Evolutionary conservation across 2,888 invertebrate species (phyloP).

Genomic region (Philopedon plagiatum): DNA sequence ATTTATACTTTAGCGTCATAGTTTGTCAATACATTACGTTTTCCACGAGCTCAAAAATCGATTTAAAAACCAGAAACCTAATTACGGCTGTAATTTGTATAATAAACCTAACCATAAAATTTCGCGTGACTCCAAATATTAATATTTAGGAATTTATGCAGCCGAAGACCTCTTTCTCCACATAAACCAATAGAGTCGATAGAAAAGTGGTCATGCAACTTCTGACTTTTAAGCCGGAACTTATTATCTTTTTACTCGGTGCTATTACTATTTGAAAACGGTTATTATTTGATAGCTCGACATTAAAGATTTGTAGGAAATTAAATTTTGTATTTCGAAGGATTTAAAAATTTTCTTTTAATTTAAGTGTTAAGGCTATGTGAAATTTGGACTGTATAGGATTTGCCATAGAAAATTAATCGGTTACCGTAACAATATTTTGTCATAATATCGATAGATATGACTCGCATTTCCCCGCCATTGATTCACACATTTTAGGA

Average conservation of each 20-base stretch:
- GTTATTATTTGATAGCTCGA: background rate
- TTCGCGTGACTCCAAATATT: slow-evolving; percentile 27
- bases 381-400: no score
- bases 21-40: no score
- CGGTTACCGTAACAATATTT: no score
- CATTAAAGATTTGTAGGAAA: background rate
- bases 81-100: background rate
- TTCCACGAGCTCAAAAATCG: background rate
- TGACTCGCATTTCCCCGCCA: no score
- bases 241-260: background rate
- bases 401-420: no score
- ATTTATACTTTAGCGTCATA: no score
- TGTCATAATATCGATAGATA: no score
- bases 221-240: slow-evolving; percentile 14
- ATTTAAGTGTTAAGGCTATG: no score
- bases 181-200: slow-evolving; percentile 1
- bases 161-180: background rate
- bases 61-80: background rate
- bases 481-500: no score
- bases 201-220: slow-evolving; percentile 20
- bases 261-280: background rate
- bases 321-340: no score
- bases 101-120: background rate
- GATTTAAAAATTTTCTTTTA: no score
- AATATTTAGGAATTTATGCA: slow-evolving; percentile 19